Evolutionary conservation across 2,797 vertebrate genomes (phyloP), one percentile per base, ranked within the genome.

Genomic region (Philypnodon macrostomus): DNA sequence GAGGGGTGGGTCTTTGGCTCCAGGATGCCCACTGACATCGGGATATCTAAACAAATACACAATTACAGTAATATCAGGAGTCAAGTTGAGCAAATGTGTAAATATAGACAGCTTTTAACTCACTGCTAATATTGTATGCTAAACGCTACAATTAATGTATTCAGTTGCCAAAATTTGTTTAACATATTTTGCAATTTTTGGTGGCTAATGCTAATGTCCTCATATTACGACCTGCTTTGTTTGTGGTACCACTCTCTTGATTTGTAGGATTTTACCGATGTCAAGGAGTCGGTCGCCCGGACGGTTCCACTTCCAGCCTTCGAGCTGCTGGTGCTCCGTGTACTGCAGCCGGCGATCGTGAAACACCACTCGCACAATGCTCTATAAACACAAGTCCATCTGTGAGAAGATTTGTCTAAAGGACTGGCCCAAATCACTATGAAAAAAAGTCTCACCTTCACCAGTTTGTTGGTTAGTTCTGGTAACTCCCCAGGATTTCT

Each of bases 11-110:
- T 93, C 66, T 95, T 89, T 1, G 95, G 94, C 80, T 97, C 96
- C 4, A 96, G 89, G 62, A 98, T 93, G 40, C 95, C 96, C 81
- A 98, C 95, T 2, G 96, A 98, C 95, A 98, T 94, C 0, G 96
- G 96, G 77, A 98, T 94, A 87, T 98, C 96, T 98, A 62, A 23
- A 21, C 2, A n/a, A n/a, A n/a, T 55, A 53, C 39, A 66, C 44
- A 70, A 31, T 56, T 32, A 62, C 17, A 57, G 6, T 62, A 31
- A 55, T 68, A 34, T 63, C n/a, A n/a, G n/a, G n/a, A n/a, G n/a
- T n/a, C n/a, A n/a, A n/a, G n/a, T n/a, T n/a, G n/a, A n/a, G n/a
- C n/a, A n/a, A n/a, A n/a, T n/a, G n/a, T n/a, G n/a, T n/a, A n/a
- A n/a, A n/a, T n/a, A n/a, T n/a, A n/a, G n/a, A n/a, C n/a, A n/a